Conservation (phyloP, 2,797 vertebrate genomes). For the Lerista edwardsae region DNA sequence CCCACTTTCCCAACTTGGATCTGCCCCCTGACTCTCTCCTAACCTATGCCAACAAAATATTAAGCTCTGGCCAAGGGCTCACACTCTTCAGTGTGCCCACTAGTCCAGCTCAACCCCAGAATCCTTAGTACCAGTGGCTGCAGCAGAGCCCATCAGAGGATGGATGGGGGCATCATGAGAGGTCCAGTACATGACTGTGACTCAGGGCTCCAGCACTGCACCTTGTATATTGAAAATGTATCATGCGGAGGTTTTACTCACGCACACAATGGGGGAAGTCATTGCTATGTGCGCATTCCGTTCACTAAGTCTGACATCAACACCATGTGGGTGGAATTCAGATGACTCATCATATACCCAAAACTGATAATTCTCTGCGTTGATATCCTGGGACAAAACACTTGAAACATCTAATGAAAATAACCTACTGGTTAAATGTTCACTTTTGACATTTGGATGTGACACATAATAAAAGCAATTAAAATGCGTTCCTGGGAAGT, state of each 20-base stretch:
- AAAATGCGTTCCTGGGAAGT: background rate
- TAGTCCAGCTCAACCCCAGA: too few species aligned
- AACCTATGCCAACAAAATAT: too few species aligned
- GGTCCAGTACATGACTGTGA: too few species aligned
- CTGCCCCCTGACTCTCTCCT: too few species aligned
- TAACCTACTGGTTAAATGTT: slow-evolving; percentile 7
- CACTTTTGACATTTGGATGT: background rate
- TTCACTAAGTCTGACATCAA: background rate
- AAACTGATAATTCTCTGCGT: background rate
- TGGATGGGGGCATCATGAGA: too few species aligned
- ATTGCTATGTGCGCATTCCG: background rate
- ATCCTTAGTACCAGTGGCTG: too few species aligned
- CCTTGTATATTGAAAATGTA: background rate
- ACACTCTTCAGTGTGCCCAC: too few species aligned
- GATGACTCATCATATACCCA: background rate
- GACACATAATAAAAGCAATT: background rate
- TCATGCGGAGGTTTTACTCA: background rate
- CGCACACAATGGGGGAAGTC: background rate
- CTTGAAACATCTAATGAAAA: background rate
- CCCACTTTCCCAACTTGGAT: too few species aligned
- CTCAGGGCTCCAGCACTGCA: too few species aligned
- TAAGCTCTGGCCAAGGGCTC: too few species aligned
- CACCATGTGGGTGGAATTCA: background rate
- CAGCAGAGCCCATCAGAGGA: too few species aligned
- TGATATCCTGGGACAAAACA: background rate